These are phyloP conservation scores for Papilio dardanus DNA, from an alignment of 1,140 invertebrate genomes.

Conservation along the genomic window DNA sequence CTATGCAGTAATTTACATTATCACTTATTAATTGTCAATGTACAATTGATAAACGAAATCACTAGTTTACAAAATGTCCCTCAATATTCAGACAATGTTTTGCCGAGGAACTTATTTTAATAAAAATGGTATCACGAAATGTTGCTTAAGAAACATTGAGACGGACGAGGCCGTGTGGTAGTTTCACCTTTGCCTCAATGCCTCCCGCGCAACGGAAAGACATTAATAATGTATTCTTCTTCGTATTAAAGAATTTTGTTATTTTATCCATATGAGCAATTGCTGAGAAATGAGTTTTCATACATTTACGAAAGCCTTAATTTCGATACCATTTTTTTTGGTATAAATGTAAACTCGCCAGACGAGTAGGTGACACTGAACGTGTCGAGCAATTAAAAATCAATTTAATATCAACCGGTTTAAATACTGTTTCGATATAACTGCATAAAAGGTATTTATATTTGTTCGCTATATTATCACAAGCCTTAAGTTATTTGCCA, in stretches of 20 bases:
- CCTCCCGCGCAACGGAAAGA: neutral
- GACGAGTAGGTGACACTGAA: neutral
- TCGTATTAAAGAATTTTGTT: neutral
- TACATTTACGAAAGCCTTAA: neutral
- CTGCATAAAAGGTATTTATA: no score
- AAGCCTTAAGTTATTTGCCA: neutral
- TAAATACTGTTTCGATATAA: no score
- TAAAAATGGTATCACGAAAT: conserved; percentile 17
- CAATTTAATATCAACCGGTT: neutral
- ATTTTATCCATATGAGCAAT: neutral
- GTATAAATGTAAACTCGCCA: neutral
- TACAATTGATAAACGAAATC: neutral
- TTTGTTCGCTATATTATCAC: no score
- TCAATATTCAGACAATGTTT: neutral
- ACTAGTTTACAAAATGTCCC: neutral
- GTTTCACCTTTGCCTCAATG: conserved; percentile 36
- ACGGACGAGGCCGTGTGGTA: conserved; percentile 20
- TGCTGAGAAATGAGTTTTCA: neutral
- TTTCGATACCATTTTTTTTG: neutral
- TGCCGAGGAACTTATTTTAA: neutral
- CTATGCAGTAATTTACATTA: neutral
- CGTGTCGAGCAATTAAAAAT: neutral
- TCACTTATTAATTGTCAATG: neutral
- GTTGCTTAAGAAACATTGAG: conserved; percentile 13
- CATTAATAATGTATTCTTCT: conserved; percentile 3